These are phyloP conservation scores for Drepana arcuata DNA, from an alignment of 1,140 invertebrate genomes.

Conservation along the genomic window DNA sequence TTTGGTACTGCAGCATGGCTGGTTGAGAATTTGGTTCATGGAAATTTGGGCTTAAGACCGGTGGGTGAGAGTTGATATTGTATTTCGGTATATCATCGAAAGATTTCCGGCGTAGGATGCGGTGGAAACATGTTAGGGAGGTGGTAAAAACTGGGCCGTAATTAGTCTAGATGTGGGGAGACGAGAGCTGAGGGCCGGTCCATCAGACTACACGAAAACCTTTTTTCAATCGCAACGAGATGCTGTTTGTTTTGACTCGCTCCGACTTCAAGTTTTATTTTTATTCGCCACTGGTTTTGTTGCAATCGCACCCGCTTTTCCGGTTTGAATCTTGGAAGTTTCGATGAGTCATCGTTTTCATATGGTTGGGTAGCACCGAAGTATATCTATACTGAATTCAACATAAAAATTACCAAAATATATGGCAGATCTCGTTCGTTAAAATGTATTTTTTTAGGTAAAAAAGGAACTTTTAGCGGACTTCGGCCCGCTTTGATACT, in stretches of 20 bases:
- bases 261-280: too few relatives aligned
- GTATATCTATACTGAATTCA: too few relatives aligned
- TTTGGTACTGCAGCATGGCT: constrained; percentile 9
- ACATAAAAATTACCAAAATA: too few relatives aligned
- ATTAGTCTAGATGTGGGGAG: constrained; percentile 35
- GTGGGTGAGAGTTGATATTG: constrained; percentile 14
- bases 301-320: too few relatives aligned
- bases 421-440: too few relatives aligned
- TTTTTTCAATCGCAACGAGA: constrained; percentile 2
- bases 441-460: too few relatives aligned
- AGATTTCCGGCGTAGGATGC: constrained; percentile 15
- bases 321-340: too few relatives aligned
- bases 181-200: constrained; percentile 19
- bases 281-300: too few relatives aligned
- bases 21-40: constrained; percentile 6
- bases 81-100: constrained; percentile 13
- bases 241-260: too few relatives aligned
- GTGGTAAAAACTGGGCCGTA: constrained; percentile 42
- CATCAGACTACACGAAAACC: constrained; percentile 12
- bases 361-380: too few relatives aligned
- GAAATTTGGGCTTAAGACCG: too few relatives aligned
- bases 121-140: constrained; percentile 32
- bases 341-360: too few relatives aligned
- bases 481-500: constrained; percentile 46
- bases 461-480: constrained; percentile 33